Base-by-base conservation (phyloP, 2,797 vertebrate genomes). In the Galagoides demidoff region DNA sequence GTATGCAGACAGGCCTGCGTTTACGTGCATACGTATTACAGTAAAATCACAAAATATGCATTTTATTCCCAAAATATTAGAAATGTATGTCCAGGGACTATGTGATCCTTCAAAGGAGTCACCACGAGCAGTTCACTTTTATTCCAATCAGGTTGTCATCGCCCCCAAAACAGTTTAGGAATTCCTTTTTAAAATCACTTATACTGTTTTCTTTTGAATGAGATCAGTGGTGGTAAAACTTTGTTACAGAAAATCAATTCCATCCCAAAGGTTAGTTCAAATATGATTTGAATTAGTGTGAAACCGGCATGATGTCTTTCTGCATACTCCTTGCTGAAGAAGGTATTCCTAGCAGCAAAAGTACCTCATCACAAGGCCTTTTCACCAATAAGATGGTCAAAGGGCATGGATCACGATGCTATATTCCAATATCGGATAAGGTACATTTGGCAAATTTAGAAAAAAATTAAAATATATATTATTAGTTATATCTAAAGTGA, bases 231-330 rank as follows among this genome's bases (percentile, higher is more conserved):
- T 89, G 63, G 71, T 90, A 96, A 95, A 95, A 68, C 39, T 96
- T 85, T 76, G 43, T 87, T 73, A 22, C 6, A 90, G 90, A 94
- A 96, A 97, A 95, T 96, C 79, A 94, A 52, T 94, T 93, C 64
- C 39, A 84, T 85, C 85, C 92, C 37, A 83, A 92, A 90, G 79
- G 70, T 83, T 89, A 87, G 55, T 83, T 25, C 61, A 96, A 93
- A 89, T 91, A 77, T 20, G 3, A 90, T 89, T 74, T 90, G 64
- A 95, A 89, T 76, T 76, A 88, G 68, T 96, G 94, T 96, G 92
- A 96, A 92, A 92, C 89, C 95, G 90, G 76, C 94, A 71, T 31
- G 52, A 89, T 79, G 39, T 61, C 71, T 85, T 63, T 90, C 29
- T 68, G 25, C 78, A 84, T 74, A 49, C 68, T 52, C 73, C 63